Conservation (phyloP, 64 coral and sea anemone species). For the Pocillopora damicornis region DNA sequence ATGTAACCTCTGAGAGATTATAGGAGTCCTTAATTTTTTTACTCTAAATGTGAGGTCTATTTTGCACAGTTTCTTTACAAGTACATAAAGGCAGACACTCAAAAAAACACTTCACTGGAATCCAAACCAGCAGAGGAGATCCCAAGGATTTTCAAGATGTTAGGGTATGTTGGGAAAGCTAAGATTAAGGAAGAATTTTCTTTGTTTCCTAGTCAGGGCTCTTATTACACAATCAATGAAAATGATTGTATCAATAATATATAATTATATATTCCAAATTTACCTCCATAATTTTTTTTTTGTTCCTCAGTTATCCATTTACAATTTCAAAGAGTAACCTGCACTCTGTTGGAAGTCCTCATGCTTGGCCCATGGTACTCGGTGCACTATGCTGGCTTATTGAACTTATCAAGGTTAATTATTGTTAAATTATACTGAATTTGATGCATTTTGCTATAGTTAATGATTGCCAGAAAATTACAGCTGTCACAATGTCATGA, state of each 20-base stretch:
- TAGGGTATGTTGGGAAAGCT: conserved; percentile 63
- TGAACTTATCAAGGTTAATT: conserved; percentile 79
- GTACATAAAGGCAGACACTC: conserved; percentile 64
- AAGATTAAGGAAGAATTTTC: no score
- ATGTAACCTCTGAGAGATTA: no score
- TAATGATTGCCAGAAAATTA: no score
- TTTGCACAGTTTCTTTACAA: conserved; percentile 81
- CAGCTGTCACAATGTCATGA: no score
- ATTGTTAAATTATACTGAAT: no score
- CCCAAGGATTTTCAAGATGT: conserved; percentile 80
- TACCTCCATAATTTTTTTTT: neutral
- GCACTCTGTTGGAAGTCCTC: conserved; percentile 91
- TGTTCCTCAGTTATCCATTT: conserved; percentile 77
- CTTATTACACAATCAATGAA: no score
- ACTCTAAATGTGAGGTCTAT: neutral
- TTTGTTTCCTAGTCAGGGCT: neutral
- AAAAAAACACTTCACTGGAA: conserved; percentile 61
- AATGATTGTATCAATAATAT: neutral
- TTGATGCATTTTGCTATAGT: no score
- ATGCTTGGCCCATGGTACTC: conserved; percentile 93
- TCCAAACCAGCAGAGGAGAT: conserved; percentile 95
- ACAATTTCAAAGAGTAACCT: conserved; percentile 91
- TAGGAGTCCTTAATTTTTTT: neutral
- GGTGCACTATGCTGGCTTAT: conserved; percentile 95
- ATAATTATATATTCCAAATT: neutral